Evolutionary conservation across 2,888 invertebrate genomes (phyloP), one percentile per base, ranked within the genome.

Genomic region (Minunthozetes semirufus): DNA sequence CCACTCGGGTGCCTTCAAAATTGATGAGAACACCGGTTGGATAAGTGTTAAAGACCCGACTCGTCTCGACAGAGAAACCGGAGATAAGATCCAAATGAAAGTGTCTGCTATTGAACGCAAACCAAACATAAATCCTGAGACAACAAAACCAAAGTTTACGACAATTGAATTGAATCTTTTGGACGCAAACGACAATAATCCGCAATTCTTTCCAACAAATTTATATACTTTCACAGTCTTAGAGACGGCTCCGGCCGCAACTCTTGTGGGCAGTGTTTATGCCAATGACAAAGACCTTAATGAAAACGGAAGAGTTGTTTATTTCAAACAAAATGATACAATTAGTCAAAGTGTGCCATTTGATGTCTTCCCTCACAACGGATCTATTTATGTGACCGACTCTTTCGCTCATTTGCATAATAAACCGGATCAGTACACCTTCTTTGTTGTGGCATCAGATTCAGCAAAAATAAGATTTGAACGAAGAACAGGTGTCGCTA

Each of bases 131-230:
- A 78, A 80, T 75, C 88, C 86, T 22, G 85, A 84, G 15, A n/a
- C 63, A 11, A 83, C 83, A 83, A 84, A 79, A 72, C 79, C 79
- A 68, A 80, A 80, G 63, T 86, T 85, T 29, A 92, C 92, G 0
- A 87, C 87, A 56, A 90, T 93, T 0, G 91, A 92, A 84, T 76
- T 79, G 0, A 79, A 79, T 61, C 72, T 79, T 6, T 50, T 79
- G n/a, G 79, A 95, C 81, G 91, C 94, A 19, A 95, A 95, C 81
- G 94, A 95, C 81, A 94, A 94, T 80, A 91, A 91, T 79, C 94
- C 95, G 0, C 88, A 88, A 33, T 94, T 94, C 81, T 87, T 91
- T 29, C 90, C 92, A 4, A 90, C 88, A 75, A 93, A 93, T 82
- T 85, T 93, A 6, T 93, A 93, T 80, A 90, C 91, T 80, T 91